Conservation (phyloP, 2,797 vertebrate species). For the Mormyrus hasselquistii region DNA sequence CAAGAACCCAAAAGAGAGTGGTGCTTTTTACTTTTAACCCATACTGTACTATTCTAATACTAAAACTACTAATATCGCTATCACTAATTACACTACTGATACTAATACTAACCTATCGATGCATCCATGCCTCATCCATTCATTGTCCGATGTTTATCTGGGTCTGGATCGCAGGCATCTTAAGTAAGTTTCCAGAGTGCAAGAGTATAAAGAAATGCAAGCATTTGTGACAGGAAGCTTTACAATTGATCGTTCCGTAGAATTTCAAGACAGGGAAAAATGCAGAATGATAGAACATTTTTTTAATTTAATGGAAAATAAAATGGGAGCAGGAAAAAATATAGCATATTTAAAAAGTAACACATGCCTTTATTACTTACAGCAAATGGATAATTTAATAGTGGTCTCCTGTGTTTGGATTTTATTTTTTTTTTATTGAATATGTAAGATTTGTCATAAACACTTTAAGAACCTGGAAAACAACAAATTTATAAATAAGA, state of each 20-base stretch:
- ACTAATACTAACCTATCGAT: neutral
- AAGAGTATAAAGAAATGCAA: neutral
- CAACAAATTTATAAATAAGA: neutral
- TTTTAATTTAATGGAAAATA: neutral
- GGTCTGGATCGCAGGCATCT: neutral
- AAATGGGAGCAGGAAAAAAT: neutral
- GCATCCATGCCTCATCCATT: neutral
- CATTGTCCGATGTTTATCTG: neutral
- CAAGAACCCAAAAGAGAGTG: neutral
- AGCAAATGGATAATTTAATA: neutral
- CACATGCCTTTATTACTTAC: neutral
- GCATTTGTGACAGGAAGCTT: neutral
- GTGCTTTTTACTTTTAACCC: neutral
- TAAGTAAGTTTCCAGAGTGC: neutral
- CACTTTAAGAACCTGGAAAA: neutral
- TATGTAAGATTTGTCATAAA: neutral
- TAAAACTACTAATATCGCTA: neutral
- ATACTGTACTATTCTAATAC: neutral
- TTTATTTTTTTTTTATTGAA: neutral
- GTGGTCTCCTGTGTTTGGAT: neutral
- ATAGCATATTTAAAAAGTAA: neutral
- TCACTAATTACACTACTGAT: neutral
- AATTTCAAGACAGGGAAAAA: neutral
- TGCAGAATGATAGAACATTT: neutral
- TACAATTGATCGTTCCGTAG: neutral